A percentile compares a stretch with the other conserved stretches of the same genome.
Evolutionary conservation across 2,113 vertebrate species (phyloP).

Genomic region (Jaculus jaculus): DNA sequence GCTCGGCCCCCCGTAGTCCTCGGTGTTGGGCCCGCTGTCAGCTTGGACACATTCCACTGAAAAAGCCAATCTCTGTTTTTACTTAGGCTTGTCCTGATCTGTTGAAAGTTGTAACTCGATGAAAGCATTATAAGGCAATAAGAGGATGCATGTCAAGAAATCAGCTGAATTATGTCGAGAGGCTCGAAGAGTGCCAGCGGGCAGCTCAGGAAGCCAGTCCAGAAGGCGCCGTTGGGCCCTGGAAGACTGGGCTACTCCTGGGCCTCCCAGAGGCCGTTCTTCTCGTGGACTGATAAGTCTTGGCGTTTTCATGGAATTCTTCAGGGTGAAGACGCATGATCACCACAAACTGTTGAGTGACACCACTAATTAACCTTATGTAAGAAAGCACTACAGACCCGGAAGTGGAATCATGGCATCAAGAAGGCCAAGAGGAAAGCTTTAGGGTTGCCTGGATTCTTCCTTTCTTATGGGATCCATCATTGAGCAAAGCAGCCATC

Average conservation of each 20-base stretch:
- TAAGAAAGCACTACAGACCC: neutral
- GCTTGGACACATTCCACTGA: constrained; percentile 41
- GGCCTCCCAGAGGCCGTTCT: neutral
- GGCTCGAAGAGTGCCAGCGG: neutral
- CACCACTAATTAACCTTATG: neutral
- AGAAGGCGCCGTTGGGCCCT: constrained; percentile 20
- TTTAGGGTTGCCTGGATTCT: neutral
- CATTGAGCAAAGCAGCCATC: neutral
- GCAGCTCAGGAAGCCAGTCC: neutral
- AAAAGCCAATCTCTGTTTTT: constrained; percentile 64
- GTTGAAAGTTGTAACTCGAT: constrained; percentile 56
- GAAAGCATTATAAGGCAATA: constrained; percentile 62
- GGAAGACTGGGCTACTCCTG: neutral
- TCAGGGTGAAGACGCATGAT: neutral
- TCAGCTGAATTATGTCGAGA: constrained; percentile 39
- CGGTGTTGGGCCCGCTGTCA: constrained; percentile 41
- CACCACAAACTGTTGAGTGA: neutral
- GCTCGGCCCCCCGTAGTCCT: constrained; percentile 16
- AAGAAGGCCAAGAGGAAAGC: neutral
- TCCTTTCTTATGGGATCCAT: neutral
- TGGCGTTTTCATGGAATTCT: neutral
- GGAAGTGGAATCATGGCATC: neutral
- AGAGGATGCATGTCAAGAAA: constrained; percentile 57
- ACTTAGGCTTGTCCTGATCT: constrained; percentile 69
- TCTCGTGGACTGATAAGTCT: neutral